Evolutionary conservation across 2,113 vertebrate genomes (phyloP), one percentile per base, ranked within the genome.

Genomic region (Thinocorus orbignyianus): DNA sequence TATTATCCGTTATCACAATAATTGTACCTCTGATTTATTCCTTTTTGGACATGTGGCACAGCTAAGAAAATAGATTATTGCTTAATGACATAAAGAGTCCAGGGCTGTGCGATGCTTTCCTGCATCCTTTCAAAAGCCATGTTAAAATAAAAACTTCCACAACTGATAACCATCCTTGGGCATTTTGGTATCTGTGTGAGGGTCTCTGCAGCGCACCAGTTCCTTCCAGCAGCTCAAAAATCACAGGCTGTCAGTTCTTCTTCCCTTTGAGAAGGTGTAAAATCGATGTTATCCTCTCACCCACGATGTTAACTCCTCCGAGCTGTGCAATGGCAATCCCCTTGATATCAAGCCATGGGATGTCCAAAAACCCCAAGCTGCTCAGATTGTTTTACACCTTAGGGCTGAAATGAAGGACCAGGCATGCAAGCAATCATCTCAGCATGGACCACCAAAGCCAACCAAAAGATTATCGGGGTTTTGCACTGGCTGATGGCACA

Each of bases 1-100:
- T 70, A 49, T 94, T 97, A 85, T 31, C 92, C 18, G 23, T 94
- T 76, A 90, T 86, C 93, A 44, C 35, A 71, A 31, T 91, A 94
- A 95, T 93, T 93, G 48, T 81, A 68, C 85, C 64, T 91, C 54
- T 91, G 78, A 88, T 95, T 93, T 84, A 91, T 96, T 44, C 37
- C 48, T 69, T 91, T 94, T 61, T 55, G 88, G 81, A 80, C 39
- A 52, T 2, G 42, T 42, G 88, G 81, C 71, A 71, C 30, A 58
- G 19, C 58, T 54, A 82, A 65, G 86, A 91, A 94, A 57, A 91
- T 18, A 61, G 24, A 44, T 88, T 68, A 71, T 70, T 68, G 17
- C 78, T 94, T 72, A 73, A 41, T 6, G 28, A 85, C 76, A 28
- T 11, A 11, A 62, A 73, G 84, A 79, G 46, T 19, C 41, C 39